These are phyloP conservation scores for Ahaetulla prasina DNA, from an alignment of 2,113 vertebrate genomes.

Conservation along the genomic window DNA sequence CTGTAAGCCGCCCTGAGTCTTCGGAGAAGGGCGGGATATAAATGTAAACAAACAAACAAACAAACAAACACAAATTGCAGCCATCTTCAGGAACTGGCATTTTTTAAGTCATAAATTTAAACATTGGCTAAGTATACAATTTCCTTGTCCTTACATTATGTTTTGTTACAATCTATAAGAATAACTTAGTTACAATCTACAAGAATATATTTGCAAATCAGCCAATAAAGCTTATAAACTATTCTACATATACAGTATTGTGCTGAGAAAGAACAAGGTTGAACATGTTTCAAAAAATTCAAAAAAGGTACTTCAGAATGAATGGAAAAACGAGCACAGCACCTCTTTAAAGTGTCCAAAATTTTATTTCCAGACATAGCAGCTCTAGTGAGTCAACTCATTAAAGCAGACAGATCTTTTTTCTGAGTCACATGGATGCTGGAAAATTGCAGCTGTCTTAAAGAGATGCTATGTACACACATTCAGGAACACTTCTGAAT, in stretches of 20 bases:
- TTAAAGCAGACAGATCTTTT: background rate
- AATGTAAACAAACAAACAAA: no score
- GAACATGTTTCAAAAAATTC: background rate
- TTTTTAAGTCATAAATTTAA: background rate
- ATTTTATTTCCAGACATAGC: background rate
- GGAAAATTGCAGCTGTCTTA: background rate
- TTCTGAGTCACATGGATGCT: background rate
- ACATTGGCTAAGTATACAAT: background rate
- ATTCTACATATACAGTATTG: background rate
- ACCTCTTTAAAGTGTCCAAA: background rate
- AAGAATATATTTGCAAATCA: background rate
- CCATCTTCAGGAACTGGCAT: background rate
- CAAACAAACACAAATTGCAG: background rate
- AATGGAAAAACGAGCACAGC: background rate
- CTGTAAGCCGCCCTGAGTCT: no score
- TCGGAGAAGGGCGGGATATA: no score
- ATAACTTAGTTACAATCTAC: background rate
- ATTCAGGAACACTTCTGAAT: background rate
- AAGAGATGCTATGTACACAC: background rate
- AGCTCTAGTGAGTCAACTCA: background rate
- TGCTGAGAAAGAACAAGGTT: background rate
- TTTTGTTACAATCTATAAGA: background rate
- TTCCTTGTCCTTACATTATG: background rate
- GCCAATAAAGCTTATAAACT: background rate
- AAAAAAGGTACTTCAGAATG: background rate